Evolutionary conservation across 2,888 invertebrate species (phyloP).

Genomic region (Quadroppia sp.): DNA sequence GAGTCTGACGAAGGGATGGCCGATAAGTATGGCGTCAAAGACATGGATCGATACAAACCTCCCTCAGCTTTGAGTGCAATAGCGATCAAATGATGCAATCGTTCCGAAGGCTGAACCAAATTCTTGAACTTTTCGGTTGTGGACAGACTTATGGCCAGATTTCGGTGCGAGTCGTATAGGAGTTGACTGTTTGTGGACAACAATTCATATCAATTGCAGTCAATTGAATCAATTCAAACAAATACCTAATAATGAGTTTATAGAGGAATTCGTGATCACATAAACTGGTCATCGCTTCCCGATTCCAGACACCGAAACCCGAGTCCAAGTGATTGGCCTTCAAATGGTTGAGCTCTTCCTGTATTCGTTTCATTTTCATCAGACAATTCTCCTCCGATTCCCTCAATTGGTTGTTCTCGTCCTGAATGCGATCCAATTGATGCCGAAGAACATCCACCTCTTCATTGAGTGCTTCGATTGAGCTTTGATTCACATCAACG

Average conservation of each 20-base stretch:
- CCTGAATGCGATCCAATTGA: neutral
- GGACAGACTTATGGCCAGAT: constrained; percentile 79
- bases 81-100: constrained; percentile 76
- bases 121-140: constrained; percentile 64
- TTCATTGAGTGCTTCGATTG: neutral
- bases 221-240: neutral
- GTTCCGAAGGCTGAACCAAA: constrained; percentile 92
- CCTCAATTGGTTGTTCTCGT: neutral
- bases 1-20: neutral
- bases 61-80: constrained; percentile 81
- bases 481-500: neutral
- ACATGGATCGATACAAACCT: constrained; percentile 50
- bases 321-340: neutral
- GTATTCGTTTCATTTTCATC: neutral
- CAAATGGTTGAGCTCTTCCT: neutral
- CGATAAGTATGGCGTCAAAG: neutral
- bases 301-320: neutral
- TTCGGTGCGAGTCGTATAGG: constrained; percentile 94
- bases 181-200: constrained; percentile 67
- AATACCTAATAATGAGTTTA: constrained; percentile 40
- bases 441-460: neutral
- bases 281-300: neutral
- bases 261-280: constrained; percentile 27
- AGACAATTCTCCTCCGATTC: neutral
- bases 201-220: neutral